Percentiles rank a stretch among this genome's conserved stretches.
phyloP scores from a whole-genome alignment of 2,797 vertebrate species.

The Gallinago stenura region DNA sequence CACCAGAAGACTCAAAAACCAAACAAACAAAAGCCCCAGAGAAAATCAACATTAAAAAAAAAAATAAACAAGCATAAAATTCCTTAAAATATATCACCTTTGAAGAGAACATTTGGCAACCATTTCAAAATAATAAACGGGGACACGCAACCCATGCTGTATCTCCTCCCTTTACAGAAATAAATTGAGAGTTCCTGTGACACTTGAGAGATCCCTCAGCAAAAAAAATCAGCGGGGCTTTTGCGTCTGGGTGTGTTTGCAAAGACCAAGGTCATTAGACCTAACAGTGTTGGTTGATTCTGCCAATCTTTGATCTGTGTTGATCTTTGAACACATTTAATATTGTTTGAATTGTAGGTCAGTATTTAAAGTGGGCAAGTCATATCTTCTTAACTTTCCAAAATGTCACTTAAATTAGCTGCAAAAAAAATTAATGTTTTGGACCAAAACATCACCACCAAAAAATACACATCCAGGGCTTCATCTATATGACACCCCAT shows the following conservation, averaged over 20 bases:
- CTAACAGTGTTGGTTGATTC: not conserved
- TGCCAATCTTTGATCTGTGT: not conserved
- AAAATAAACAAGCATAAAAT: not conserved
- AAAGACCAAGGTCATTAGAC: not conserved
- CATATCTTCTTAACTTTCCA: not conserved
- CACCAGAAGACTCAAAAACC: not conserved
- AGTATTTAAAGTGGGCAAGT: not conserved
- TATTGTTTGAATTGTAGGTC: not conserved
- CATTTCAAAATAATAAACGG: not conserved
- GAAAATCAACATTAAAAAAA: not conserved
- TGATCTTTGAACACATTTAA: not conserved
- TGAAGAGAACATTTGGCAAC: conserved; percentile 7
- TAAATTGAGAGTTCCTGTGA: not conserved
- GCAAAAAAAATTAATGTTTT: not conserved
- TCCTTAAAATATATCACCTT: not conserved
- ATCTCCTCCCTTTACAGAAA: not conserved
- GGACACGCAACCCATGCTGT: fast-evolving
- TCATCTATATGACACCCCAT: not conserved
- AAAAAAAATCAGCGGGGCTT: not conserved
- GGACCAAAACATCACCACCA: not conserved
- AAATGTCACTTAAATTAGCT: not conserved
- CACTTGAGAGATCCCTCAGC: not conserved
- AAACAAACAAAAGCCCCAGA: not conserved
- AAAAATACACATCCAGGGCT: not conserved
- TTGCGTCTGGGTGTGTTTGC: not conserved